Percentiles rank a stretch among this genome's conserved stretches.
Evolutionary conservation across 2,797 vertebrate species (phyloP).

Genomic region (Poecilia picta): DNA sequence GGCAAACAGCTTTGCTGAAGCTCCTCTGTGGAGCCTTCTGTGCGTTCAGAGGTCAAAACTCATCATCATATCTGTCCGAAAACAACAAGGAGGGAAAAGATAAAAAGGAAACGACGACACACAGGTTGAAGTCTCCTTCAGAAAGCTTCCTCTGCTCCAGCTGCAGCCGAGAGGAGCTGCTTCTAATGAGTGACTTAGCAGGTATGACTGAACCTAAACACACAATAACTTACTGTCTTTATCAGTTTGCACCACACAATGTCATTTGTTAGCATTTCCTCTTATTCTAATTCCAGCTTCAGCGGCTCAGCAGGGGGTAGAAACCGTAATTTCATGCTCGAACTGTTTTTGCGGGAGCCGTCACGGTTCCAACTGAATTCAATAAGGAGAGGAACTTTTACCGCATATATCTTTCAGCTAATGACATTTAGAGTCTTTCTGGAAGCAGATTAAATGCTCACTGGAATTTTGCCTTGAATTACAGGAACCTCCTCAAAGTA

Average conservation of each 20-base stretch:
- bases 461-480: slow-evolving; percentile 39
- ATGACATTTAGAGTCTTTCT: slow-evolving; percentile 67
- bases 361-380: slow-evolving; percentile 67
- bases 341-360: slow-evolving; percentile 57
- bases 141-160: background rate
- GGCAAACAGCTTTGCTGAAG: slow-evolving; percentile 54
- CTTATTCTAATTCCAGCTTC: slow-evolving; percentile 61
- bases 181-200: slow-evolving; percentile 28
- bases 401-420: slow-evolving; percentile 59
- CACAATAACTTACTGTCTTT: slow-evolving; percentile 30
- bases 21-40: slow-evolving; percentile 36
- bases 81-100: slow-evolving; percentile 24
- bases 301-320: slow-evolving; percentile 40
- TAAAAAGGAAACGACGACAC: background rate
- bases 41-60: slow-evolving; percentile 4
- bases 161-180: slow-evolving; percentile 4
- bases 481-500: slow-evolving; percentile 39
- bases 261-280: slow-evolving; percentile 40
- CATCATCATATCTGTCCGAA: slow-evolving; percentile 7
- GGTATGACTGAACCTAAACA: slow-evolving; percentile 18
- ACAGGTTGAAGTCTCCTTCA: background rate
- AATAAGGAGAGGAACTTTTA: slow-evolving; percentile 62
- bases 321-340: slow-evolving; percentile 71
- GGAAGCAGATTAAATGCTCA: slow-evolving; percentile 50
- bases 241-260: slow-evolving; percentile 36